These are phyloP conservation scores for Clistopyga incitator DNA, from an alignment of 2,888 invertebrate genomes.

Conservation along the genomic window DNA sequence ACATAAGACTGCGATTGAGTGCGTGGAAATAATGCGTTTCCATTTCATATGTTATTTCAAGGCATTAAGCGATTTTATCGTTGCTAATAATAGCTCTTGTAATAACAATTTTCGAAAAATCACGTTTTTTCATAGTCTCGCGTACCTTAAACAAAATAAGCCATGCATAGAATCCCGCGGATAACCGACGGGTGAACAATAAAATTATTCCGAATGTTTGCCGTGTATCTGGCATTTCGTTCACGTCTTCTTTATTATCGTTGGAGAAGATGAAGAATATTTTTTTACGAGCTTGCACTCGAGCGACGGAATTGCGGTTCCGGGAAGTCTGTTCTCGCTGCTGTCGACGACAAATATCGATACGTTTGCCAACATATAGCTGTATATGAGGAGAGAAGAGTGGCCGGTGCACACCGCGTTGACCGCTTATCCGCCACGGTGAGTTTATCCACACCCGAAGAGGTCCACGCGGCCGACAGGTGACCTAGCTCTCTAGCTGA, in stretches of 20 bases:
- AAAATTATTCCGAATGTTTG: slow-evolving; percentile 40
- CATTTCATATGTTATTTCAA: background rate
- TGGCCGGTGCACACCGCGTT: slow-evolving; percentile 45
- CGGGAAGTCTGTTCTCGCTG: slow-evolving; percentile 63
- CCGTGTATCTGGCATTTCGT: slow-evolving; percentile 52
- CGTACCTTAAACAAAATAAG: background rate
- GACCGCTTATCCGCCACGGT: slow-evolving; percentile 64
- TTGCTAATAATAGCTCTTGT: too few species aligned
- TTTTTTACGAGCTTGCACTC: slow-evolving; percentile 59
- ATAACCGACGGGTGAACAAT: slow-evolving; percentile 42
- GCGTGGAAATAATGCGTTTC: background rate
- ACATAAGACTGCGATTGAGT: slow-evolving; percentile 6
- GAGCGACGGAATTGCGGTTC: slow-evolving; percentile 61
- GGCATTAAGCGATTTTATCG: background rate
- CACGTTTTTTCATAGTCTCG: too few species aligned
- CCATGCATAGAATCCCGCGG: background rate
- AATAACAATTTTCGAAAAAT: too few species aligned
- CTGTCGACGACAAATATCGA: slow-evolving; percentile 69
- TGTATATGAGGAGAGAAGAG: slow-evolving; percentile 32
- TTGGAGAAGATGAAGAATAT: slow-evolving; percentile 57
- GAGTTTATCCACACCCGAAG: slow-evolving; percentile 67
- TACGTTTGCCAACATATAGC: slow-evolving; percentile 26
- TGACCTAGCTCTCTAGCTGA: slow-evolving; percentile 64
- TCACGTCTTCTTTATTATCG: slow-evolving; percentile 63
- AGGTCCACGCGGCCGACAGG: slow-evolving; percentile 65